A percentile compares a stretch with the other conserved stretches of the same genome.
Evolutionary conservation across 2,888 invertebrate genomes (phyloP).

Genomic region (Lasioglossum oenotherae): DNA sequence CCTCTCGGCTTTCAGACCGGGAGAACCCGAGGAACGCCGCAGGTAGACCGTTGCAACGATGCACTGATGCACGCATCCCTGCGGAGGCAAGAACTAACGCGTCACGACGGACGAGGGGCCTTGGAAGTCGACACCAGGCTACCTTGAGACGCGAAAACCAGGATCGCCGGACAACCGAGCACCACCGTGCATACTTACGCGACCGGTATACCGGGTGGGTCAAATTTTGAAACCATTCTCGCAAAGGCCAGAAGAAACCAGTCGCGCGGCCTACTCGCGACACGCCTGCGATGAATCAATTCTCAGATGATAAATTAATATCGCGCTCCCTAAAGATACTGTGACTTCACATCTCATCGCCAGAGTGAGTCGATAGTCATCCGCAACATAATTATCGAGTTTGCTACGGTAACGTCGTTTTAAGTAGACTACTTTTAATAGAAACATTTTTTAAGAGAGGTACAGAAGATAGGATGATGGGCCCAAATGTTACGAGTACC

Average conservation of each 20-base stretch:
- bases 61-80: constrained; percentile 38
- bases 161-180: constrained; percentile 52
- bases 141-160: constrained; percentile 68
- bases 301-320: constrained; percentile 13
- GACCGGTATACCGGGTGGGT: constrained; percentile 34
- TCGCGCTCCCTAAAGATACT: background rate
- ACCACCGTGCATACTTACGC: constrained; percentile 31
- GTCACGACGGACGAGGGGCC: constrained; percentile 64
- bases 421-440: background rate
- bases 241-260: background rate
- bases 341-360: background rate
- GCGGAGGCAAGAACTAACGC: constrained; percentile 63
- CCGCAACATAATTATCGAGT: background rate
- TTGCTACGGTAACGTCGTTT: background rate
- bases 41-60: constrained; percentile 38
- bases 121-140: constrained; percentile 70
- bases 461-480: background rate
- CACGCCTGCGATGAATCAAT: constrained; percentile 22
- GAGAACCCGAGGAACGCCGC: constrained; percentile 41
- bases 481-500: background rate
- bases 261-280: background rate
- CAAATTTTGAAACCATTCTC: constrained; percentile 3
- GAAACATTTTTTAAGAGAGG: background rate
- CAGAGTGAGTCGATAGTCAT: background rate
- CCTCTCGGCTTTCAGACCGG: constrained; percentile 52